A percentile compares a stretch with the other conserved stretches of the same genome.
Evolutionary conservation across 2,113 vertebrate genomes (phyloP).

Genomic region (Plectropomus leopardus): DNA sequence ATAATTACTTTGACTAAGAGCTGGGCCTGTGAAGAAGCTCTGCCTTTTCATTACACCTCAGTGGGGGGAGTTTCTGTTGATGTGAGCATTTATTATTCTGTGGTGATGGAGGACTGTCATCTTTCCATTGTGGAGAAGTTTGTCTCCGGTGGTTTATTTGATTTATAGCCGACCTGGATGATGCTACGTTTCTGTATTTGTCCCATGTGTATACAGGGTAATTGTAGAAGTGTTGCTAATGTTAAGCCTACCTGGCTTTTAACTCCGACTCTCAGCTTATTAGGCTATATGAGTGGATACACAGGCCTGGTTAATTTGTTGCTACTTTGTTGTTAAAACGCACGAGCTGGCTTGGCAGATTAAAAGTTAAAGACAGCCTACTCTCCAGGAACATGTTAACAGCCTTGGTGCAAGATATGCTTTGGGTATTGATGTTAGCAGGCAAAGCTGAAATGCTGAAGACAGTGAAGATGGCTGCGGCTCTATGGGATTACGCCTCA

Average conservation of each 20-base stretch:
- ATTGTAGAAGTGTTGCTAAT: constrained; percentile 47
- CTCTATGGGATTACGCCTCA: constrained; percentile 18
- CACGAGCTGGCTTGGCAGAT: constrained; percentile 22
- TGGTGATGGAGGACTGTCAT: constrained; percentile 38
- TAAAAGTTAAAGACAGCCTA: constrained; percentile 23
- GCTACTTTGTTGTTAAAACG: constrained; percentile 27
- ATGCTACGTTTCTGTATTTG: constrained; percentile 49
- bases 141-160: constrained; percentile 52
- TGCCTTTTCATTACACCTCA: constrained; percentile 21
- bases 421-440: constrained; percentile 22
- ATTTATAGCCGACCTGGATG: constrained; percentile 49
- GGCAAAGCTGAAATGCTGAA: constrained; percentile 16
- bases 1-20: constrained; percentile 34
- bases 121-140: constrained; percentile 26
- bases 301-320: constrained; percentile 22
- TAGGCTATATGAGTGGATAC: constrained; percentile 27
- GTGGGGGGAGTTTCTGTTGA: constrained; percentile 21
- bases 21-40: constrained; percentile 20
- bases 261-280: constrained; percentile 54
- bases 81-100: constrained; percentile 36
- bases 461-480: constrained; percentile 8
- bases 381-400: constrained; percentile 22
- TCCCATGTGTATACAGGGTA: constrained; percentile 44
- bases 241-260: constrained; percentile 30
- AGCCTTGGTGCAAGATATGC: constrained; percentile 14